Percentiles rank a stretch among this genome's conserved stretches.
Evolutionary conservation across 1,140 invertebrate species (phyloP).

Genomic region (Monomorium pharaonis): DNA sequence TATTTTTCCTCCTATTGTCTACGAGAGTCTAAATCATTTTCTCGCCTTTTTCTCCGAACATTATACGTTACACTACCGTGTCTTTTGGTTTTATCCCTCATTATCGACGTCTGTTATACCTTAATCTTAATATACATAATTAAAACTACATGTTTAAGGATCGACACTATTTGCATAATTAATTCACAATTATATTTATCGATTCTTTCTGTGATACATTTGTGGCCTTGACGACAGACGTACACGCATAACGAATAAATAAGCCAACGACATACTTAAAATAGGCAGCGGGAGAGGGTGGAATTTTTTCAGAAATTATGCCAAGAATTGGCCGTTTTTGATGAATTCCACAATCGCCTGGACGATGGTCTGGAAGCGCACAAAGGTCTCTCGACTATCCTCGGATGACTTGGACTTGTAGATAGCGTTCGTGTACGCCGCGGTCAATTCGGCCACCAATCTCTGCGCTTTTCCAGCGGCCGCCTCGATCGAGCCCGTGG

Average conservation of each 20-base stretch:
- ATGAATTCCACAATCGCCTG: constrained; percentile 74
- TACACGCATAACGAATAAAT: not conserved
- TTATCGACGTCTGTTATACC: not conserved
- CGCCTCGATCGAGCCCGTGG: constrained; percentile 69
- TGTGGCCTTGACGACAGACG: not conserved
- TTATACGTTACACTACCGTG: no score
- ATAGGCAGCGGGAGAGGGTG: not conserved
- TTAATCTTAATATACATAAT: not conserved
- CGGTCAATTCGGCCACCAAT: constrained; percentile 72
- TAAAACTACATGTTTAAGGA: not conserved
- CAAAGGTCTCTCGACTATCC: constrained; percentile 64
- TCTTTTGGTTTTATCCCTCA: no score
- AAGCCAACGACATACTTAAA: not conserved
- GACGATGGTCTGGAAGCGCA: constrained; percentile 70
- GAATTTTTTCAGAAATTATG: not conserved
- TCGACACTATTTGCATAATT: constrained; percentile 11
- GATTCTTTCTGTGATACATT: constrained; percentile 35
- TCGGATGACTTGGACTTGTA: constrained; percentile 66
- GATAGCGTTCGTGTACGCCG: constrained; percentile 73
- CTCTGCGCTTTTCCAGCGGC: constrained; percentile 70
- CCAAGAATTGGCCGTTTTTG: constrained; percentile 64
- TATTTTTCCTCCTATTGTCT: constrained; percentile 1
- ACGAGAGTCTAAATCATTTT: constrained; percentile 19
- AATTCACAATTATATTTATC: constrained; percentile 51
- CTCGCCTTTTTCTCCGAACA: no score